These are phyloP conservation scores for Cosmopolites sordidus DNA, from an alignment of 2,888 invertebrate genomes.

Conservation along the genomic window DNA sequence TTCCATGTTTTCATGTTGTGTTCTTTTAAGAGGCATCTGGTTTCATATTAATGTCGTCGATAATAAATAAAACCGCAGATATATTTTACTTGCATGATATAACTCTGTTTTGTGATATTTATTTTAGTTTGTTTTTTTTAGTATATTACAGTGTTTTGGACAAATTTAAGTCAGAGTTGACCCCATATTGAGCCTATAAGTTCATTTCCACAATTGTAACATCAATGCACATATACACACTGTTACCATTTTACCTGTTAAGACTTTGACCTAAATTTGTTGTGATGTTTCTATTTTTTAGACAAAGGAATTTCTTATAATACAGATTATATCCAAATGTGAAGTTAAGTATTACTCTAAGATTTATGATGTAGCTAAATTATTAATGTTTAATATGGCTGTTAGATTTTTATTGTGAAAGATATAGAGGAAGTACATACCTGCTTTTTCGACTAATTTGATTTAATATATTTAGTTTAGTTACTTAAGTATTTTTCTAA, in stretches of 20 bases:
- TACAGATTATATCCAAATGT: background rate
- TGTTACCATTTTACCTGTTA: background rate
- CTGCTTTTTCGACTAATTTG: background rate
- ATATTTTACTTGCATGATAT: background rate
- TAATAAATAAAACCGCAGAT: background rate
- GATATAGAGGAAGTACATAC: background rate
- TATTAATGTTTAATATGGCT: conserved; percentile 17
- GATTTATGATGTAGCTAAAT: conserved; percentile 9
- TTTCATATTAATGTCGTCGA: background rate
- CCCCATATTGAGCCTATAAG: background rate
- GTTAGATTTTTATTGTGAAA: conserved; percentile 13
- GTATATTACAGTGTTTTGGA: background rate
- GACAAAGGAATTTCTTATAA: too few relatives aligned
- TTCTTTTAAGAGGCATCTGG: background rate
- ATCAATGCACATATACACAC: background rate
- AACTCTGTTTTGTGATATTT: conserved; percentile 14
- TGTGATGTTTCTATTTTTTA: background rate
- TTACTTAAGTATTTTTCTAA: background rate
- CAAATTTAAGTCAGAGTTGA: conserved; percentile 8
- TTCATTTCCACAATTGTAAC: background rate
- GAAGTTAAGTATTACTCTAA: background rate
- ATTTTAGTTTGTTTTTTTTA: conserved; percentile 9
- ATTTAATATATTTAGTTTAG: background rate
- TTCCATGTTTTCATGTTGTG: too few relatives aligned
- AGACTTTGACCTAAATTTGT: background rate